Conservation (phyloP, 1,140 invertebrate species). For the Apis dorsata region DNA sequence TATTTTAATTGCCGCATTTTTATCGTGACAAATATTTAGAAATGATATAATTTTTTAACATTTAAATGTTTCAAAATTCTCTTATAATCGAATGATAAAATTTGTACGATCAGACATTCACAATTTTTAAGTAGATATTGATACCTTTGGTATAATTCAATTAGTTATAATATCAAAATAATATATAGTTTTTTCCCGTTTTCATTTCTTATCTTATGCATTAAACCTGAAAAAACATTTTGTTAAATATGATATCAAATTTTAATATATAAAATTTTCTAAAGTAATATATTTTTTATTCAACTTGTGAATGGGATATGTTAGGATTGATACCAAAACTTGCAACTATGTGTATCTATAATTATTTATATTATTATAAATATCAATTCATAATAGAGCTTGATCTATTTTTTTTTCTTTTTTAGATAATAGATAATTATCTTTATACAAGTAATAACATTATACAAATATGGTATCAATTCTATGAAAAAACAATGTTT, state of each 20-base stretch:
- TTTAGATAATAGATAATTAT: not conserved
- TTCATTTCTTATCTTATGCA: not conserved
- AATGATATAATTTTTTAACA: not conserved
- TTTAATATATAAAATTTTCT: not conserved
- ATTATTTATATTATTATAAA: not conserved
- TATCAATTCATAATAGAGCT: not conserved
- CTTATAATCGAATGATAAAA: not conserved
- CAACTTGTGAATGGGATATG: constrained; percentile 14
- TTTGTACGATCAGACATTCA: not conserved
- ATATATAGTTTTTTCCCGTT: not conserved
- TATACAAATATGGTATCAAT: not conserved
- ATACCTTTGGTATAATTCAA: not conserved
- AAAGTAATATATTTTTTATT: not conserved
- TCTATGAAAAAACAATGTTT: constrained; percentile 18
- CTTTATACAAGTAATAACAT: constrained; percentile 3
- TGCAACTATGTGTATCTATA: not conserved
- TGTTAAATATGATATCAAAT: not conserved
- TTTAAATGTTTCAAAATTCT: not conserved
- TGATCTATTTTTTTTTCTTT: not conserved
- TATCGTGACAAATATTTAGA: not conserved
- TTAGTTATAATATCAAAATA: not conserved
- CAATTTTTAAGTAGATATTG: not conserved
- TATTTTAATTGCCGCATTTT: not conserved
- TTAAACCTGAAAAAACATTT: not conserved
- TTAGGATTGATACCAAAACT: not conserved